These are phyloP conservation scores for Oscarella lobularis DNA, from an alignment of 37 sponge, comb jelly and placozoan species.

Conservation along the genomic window DNA sequence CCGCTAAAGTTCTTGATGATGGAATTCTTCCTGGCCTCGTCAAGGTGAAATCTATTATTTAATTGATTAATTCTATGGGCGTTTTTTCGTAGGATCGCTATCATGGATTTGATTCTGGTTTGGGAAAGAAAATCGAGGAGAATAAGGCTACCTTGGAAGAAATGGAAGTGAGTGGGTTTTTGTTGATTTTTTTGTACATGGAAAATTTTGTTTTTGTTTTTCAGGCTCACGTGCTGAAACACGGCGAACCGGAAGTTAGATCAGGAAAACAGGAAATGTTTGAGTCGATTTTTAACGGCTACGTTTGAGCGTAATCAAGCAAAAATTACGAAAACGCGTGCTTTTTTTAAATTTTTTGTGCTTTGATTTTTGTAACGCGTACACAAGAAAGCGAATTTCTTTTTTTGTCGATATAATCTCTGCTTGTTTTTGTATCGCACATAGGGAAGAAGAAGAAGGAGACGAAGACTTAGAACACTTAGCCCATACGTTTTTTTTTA, in stretches of 20 bases:
- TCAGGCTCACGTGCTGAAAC: slow-evolving; percentile 19
- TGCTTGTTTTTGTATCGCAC: no score
- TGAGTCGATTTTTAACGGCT: slow-evolving; percentile 26
- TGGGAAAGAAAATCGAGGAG: slow-evolving; percentile 8
- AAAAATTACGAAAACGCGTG: background rate
- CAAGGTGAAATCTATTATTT: slow-evolving; percentile 8
- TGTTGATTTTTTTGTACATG: no score
- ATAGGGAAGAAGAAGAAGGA: no score
- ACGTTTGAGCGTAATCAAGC: background rate
- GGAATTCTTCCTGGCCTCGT: slow-evolving; percentile 22
- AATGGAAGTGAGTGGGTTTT: slow-evolving; percentile 10
- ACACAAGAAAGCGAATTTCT: no score
- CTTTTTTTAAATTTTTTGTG: no score
- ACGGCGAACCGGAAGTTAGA: slow-evolving; percentile 18
- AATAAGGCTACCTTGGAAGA: slow-evolving; percentile 11
- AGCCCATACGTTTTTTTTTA: no score
- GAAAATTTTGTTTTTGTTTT: no score
- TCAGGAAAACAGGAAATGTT: slow-evolving; percentile 53
- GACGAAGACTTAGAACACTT: no score
- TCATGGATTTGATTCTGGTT: slow-evolving; percentile 15
- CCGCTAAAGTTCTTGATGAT: slow-evolving; percentile 17
- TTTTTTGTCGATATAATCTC: no score
- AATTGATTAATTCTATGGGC: background rate
- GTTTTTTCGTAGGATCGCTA: slow-evolving; percentile 13
- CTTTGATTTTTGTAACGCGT: no score